These are phyloP conservation scores for Cephalopterus ornatus DNA, from an alignment of 2,113 vertebrate species.

Conservation along the genomic window DNA sequence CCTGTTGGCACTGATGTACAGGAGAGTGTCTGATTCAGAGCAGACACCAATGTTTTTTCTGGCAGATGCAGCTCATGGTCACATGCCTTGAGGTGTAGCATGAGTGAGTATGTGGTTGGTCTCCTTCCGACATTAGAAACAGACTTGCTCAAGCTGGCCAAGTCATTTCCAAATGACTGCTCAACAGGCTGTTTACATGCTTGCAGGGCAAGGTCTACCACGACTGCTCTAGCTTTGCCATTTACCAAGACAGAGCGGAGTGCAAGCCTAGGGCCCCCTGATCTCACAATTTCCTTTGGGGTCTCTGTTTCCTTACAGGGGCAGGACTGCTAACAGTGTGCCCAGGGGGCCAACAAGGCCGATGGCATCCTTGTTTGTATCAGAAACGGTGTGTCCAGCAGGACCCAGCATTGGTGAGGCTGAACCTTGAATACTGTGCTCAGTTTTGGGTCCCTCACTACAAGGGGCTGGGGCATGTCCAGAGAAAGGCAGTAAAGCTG, in stretches of 20 bases:
- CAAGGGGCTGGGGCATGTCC: background rate
- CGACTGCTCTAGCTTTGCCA: background rate
- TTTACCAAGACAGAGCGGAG: background rate
- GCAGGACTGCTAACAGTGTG: background rate
- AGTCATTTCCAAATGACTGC: background rate
- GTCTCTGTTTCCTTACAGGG: background rate
- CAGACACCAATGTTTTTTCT: background rate
- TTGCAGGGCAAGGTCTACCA: background rate
- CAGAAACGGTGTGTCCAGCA: background rate
- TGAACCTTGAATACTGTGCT: background rate
- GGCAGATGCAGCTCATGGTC: background rate
- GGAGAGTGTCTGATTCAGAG: background rate
- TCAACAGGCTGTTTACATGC: background rate
- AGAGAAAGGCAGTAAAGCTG: background rate
- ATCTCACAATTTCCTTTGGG: background rate
- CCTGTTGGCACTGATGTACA: background rate
- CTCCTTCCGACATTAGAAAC: background rate
- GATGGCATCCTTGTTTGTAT: background rate
- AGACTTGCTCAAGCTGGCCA: background rate
- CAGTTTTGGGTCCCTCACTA: background rate
- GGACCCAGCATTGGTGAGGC: background rate
- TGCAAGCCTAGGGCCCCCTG: background rate
- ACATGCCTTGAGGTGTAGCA: background rate
- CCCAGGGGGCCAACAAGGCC: background rate
- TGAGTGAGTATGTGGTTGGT: background rate